Percentiles rank a stretch among this genome's conserved stretches.
Conservation (phyloP, 2,888 invertebrate species). For the Nomada fucata region DNA sequence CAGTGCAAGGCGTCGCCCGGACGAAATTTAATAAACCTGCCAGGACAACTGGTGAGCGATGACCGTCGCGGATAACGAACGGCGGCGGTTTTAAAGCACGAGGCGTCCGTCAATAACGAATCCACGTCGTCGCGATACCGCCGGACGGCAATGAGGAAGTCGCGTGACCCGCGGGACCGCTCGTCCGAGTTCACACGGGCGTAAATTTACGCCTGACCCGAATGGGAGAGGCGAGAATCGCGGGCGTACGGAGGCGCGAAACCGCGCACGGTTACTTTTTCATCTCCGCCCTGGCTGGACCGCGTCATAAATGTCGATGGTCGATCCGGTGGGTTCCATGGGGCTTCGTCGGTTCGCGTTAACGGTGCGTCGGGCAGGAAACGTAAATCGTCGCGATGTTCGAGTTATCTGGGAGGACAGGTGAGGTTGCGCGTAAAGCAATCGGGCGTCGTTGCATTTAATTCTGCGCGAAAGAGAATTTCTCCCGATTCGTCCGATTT, state of each 20-base stretch:
- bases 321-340: conserved; percentile 23
- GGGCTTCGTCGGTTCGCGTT: conserved; percentile 17
- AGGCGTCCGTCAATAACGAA: conserved; percentile 46
- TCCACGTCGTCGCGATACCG: conserved; percentile 49
- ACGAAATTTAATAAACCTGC: conserved; percentile 42
- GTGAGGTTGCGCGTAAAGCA: neutral
- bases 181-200: conserved; percentile 44
- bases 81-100: conserved; percentile 33
- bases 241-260: conserved; percentile 44
- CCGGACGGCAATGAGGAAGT: conserved; percentile 66
- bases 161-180: conserved; percentile 32
- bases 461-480: neutral
- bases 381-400: conserved; percentile 17
- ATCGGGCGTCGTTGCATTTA: neutral
- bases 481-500: no score
- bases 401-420: neutral
- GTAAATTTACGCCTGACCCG: conserved; percentile 60
- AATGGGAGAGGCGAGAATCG: conserved; percentile 47
- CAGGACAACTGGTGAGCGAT: conserved; percentile 30
- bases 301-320: conserved; percentile 58
- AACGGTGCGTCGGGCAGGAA: conserved; percentile 1
- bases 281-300: neutral
- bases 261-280: conserved; percentile 44
- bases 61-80: conserved; percentile 10
- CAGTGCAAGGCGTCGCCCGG: neutral